A percentile compares a stretch with the other conserved stretches of the same genome.
Evolutionary conservation across 2,888 invertebrate genomes (phyloP).

Genomic region (Mesorhabditis sp.): DNA sequence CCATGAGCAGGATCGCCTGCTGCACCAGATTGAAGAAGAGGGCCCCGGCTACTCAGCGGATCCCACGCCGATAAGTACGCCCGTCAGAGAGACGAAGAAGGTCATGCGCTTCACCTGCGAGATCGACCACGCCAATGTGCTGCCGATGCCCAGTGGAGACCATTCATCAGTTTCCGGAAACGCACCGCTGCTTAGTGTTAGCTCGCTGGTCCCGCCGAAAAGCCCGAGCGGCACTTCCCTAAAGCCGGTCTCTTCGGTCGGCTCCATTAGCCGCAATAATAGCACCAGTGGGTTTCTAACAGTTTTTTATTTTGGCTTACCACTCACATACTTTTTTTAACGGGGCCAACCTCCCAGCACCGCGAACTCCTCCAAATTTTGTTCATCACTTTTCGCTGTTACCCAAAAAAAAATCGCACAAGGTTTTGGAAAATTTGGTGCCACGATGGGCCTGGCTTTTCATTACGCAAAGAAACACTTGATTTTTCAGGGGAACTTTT

Average conservation of each 20-base stretch:
- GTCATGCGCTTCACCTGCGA: background rate
- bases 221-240: background rate
- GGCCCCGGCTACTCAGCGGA: background rate
- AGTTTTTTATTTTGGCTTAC: background rate
- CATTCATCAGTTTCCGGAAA: background rate
- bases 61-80: background rate
- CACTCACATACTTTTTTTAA: background rate
- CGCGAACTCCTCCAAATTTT: no score
- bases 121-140: constrained; percentile 5
- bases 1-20: background rate
- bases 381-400: no score
- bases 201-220: background rate
- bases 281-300: background rate
- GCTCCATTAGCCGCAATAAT: background rate
- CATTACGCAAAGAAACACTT: background rate
- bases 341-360: no score
- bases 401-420: no score
- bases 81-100: constrained; percentile 1
- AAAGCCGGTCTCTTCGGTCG: background rate
- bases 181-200: background rate
- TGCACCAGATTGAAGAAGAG: background rate
- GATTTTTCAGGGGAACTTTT: constrained; percentile 34
- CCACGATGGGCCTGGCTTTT: background rate
- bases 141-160: background rate
- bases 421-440: no score